These are phyloP conservation scores for Typhlichthys eigenmanni DNA, from an alignment of 2,797 vertebrate species.

Conservation along the genomic window DNA sequence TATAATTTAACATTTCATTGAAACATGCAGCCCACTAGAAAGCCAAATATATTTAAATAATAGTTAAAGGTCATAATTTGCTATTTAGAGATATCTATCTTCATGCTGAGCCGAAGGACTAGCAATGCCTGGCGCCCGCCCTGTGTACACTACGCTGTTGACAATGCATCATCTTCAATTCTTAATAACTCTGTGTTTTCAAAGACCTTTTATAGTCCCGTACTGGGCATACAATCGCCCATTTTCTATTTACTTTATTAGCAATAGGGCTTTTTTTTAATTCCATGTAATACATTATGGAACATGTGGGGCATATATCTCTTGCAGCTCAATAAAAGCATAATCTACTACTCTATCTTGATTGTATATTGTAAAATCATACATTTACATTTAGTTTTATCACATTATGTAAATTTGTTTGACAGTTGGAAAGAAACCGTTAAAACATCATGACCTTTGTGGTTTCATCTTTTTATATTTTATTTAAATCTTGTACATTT, in stretches of 20 bases:
- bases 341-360: too few species aligned
- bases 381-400: too few species aligned
- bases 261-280: neutral
- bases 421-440: too few species aligned
- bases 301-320: too few species aligned
- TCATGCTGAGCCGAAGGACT: neutral
- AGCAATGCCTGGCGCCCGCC: constrained; percentile 28
- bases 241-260: constrained; percentile 13
- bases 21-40: neutral
- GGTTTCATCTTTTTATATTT: too few species aligned
- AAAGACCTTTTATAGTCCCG: constrained; percentile 1
- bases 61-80: constrained; percentile 6
- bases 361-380: too few species aligned
- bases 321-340: too few species aligned
- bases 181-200: constrained; percentile 13
- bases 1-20: too few species aligned
- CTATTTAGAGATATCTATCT: constrained; percentile 25
- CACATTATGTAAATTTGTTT: too few species aligned
- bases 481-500: too few species aligned
- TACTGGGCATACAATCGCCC: neutral
- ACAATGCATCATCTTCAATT: constrained; percentile 42
- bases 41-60: constrained; percentile 12
- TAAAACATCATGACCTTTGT: too few species aligned
- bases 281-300: too few species aligned
- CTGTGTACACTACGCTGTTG: constrained; percentile 63